Evolutionary conservation across 2,888 invertebrate species (phyloP).

Genomic region (Tetranychus truncatus): DNA sequence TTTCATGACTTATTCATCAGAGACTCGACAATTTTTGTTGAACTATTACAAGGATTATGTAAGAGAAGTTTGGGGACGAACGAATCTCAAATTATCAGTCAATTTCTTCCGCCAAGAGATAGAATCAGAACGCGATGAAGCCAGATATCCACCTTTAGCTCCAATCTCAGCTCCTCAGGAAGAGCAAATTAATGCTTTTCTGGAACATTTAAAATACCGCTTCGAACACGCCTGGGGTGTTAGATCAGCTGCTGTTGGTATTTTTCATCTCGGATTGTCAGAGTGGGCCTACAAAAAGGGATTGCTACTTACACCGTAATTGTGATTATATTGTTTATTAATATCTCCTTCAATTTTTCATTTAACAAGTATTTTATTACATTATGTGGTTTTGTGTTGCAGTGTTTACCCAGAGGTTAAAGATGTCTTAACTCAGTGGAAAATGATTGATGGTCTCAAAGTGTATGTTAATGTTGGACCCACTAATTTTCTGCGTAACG

Average conservation of each 20-base stretch:
- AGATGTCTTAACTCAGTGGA: neutral
- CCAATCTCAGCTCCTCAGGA: neutral
- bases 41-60: neutral
- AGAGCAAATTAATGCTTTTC: slow-evolving; percentile 8
- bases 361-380: neutral
- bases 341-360: neutral
- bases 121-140: neutral
- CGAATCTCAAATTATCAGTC: neutral
- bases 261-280: neutral
- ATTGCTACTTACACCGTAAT: slow-evolving; percentile 3
- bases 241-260: neutral
- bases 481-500: slow-evolving; percentile 6
- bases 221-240: neutral
- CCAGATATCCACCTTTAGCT: neutral
- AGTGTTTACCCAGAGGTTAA: slow-evolving; percentile 6
- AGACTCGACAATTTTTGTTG: neutral
- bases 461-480: slow-evolving; percentile 1
- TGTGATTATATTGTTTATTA: neutral
- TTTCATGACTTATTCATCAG: slow-evolving; percentile 11
- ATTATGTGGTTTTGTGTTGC: neutral
- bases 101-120: slow-evolving; percentile 2
- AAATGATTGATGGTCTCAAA: slow-evolving; percentile 3
- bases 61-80: neutral
- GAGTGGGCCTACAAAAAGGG: slow-evolving; percentile 11
- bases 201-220: neutral